These are phyloP conservation scores for Sciurus niger DNA, from an alignment of 2,113 vertebrate species.

Conservation along the genomic window DNA sequence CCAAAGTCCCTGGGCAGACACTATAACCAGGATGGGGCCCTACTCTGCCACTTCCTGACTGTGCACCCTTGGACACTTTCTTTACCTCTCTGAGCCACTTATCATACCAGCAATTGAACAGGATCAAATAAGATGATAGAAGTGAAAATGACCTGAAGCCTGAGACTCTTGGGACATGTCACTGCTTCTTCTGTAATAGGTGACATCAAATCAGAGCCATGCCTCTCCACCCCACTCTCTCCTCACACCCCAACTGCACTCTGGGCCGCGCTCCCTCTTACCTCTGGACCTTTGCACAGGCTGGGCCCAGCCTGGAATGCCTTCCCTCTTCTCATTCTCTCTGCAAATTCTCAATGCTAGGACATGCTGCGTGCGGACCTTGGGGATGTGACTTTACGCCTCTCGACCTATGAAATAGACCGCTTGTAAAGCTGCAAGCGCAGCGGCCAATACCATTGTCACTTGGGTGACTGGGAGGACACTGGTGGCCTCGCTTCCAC, in stretches of 20 bases:
- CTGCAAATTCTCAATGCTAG: neutral
- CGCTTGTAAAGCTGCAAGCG: no score
- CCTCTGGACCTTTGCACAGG: neutral
- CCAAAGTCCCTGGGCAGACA: neutral
- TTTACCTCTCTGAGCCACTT: neutral
- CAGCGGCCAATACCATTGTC: fast-evolving
- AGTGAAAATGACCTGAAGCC: neutral
- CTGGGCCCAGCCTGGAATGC: neutral
- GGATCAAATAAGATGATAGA: neutral
- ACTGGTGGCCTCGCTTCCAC: neutral
- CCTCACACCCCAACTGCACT: neutral
- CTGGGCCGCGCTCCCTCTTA: neutral
- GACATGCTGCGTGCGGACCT: neutral
- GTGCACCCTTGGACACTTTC: no score
- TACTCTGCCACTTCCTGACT: neutral
- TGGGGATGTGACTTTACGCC: neutral
- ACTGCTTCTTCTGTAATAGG: no score
- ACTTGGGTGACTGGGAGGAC: neutral
- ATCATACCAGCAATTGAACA: no score
- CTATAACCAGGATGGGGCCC: neutral
- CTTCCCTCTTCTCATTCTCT: neutral
- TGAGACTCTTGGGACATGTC: neutral
- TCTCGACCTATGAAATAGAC: neutral
- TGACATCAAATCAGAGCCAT: neutral
- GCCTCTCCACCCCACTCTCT: fast-evolving